Percentiles rank a stretch among this genome's conserved stretches.
phyloP scores from a whole-genome alignment of 1,140 invertebrate species.

The Eurytemora carolleeae region DNA sequence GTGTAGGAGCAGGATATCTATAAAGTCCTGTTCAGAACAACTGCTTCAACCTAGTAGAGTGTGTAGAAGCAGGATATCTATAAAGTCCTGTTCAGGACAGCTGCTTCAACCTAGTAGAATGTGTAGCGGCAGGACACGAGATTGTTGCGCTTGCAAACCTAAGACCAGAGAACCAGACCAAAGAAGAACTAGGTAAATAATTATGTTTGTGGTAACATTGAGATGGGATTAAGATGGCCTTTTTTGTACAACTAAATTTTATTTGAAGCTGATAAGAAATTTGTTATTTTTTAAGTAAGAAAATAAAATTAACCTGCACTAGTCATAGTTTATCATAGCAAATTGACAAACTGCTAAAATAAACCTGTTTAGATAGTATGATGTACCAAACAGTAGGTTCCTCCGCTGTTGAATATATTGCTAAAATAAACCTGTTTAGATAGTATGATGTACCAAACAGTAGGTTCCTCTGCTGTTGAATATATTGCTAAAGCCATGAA shows the following conservation, averaged over 20 bases:
- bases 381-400: too few species aligned
- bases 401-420: too few species aligned
- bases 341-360: too few species aligned
- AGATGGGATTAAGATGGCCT: background rate
- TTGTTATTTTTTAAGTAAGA: slow-evolving; percentile 11
- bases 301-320: too few species aligned
- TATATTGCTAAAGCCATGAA: slow-evolving; percentile 81
- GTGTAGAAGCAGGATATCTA: too few species aligned
- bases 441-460: slow-evolving; percentile 99
- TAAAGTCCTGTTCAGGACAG: slow-evolving; percentile 67
- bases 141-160: slow-evolving; percentile 92
- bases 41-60: slow-evolving; percentile 92
- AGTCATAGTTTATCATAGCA: too few species aligned
- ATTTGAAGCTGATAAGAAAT: background rate
- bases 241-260: slow-evolving; percentile 6
- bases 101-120: slow-evolving; percentile 96
- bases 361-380: slow-evolving; percentile 90
- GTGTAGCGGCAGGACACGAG: slow-evolving; percentile 79
- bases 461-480: slow-evolving; percentile 81
- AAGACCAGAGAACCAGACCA: slow-evolving; percentile 55
- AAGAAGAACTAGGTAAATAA: background rate
- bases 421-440: slow-evolving; percentile 68
- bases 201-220: background rate
- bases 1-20: too few species aligned
- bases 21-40: slow-evolving; percentile 85